Base-by-base conservation (phyloP, 1,140 invertebrate species). In the Euura saliciscinereae region DNA sequence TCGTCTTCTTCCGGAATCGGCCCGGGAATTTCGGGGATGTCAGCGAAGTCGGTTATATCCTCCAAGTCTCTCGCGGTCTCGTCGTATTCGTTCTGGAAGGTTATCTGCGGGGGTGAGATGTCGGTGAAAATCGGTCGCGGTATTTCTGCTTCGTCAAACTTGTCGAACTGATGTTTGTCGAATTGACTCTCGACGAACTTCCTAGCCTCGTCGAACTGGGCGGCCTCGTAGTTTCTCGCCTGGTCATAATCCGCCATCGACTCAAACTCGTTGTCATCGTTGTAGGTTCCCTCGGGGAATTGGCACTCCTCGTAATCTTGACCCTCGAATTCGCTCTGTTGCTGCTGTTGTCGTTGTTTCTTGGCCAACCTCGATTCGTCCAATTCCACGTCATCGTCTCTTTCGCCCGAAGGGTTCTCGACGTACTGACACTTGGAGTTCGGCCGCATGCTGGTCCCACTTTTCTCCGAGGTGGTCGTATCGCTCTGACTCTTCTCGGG, bases 401-500 rank as follows among this genome's bases (percentile, higher is more conserved):
- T 74, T 70, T 10, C 68, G 10, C 66, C 44, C 68, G n/a, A 73
- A 11, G 78, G 68, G 72, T 74, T 78, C 0, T 82, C 82, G 2
- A 71, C 71, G 0, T 77, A 70, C 65, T 80, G 83, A 69, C 83
- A 85, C 66, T 84, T 85, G 2, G 83, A 85, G 68, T 85, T 85
- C 10, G 84, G 82, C 43, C 84, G 79, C 79, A 85, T 82, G 71
- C 84, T 86, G 0, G 81, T 82, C 4, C 82, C 77, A 72, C 83
- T 88, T 72, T 83, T 87, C n/a, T 87, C 86, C 0, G 85, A 86
- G 13, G 83, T 84, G 3, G 83, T 84, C 2, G 85, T 84, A 45
- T 88, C 86, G 64, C 84, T 86, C 46, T 87, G 85, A 71, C 84
- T 88, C 70, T 86, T 87, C 43, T 87, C 85, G 0, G 75, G 80